Evolutionary conservation across 1,140 invertebrate genomes (phyloP).

Genomic region (Macrosteles quadrilineatus): DNA sequence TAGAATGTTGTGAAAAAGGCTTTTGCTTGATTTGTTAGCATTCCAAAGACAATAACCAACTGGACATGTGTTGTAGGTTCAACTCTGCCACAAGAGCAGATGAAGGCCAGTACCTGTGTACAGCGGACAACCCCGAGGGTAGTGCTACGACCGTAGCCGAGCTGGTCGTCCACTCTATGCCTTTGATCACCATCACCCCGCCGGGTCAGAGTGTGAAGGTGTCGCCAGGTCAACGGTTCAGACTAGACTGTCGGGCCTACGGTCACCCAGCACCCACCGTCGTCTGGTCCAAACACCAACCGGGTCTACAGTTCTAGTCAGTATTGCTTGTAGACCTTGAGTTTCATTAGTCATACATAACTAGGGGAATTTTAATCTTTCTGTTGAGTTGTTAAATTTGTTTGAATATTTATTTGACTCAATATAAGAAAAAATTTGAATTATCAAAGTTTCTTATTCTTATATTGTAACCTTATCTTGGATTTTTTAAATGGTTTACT

Average conservation of each 20-base stretch:
- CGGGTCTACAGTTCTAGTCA: constrained; percentile 36
- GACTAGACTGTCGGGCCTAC: constrained; percentile 69
- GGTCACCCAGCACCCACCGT: constrained; percentile 77
- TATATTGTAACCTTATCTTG: no score
- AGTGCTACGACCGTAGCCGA: constrained; percentile 61
- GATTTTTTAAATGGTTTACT: no score
- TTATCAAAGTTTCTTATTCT: no score
- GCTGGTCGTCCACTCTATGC: constrained; percentile 66
- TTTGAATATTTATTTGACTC: no score
- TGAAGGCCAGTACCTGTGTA: constrained; percentile 80
- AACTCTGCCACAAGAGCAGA: constrained; percentile 61
- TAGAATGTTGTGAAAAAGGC: no score
- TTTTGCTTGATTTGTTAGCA: no score
- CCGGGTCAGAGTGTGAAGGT: constrained; percentile 50
- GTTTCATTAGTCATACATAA: no score
- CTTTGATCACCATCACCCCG: constrained; percentile 63
- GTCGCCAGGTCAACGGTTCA: constrained; percentile 62
- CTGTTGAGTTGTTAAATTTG: no score
- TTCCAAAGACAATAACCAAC: no score
- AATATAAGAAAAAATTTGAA: no score
- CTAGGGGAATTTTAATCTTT: no score
- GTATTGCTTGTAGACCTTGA: constrained; percentile 20
- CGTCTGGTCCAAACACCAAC: constrained; percentile 60
- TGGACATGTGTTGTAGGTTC: no score
- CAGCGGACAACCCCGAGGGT: constrained; percentile 77